Percentiles rank a stretch among this genome's conserved stretches.
Evolutionary conservation across 1,140 invertebrate genomes (phyloP).

Genomic region (Agrypnia vestita): DNA sequence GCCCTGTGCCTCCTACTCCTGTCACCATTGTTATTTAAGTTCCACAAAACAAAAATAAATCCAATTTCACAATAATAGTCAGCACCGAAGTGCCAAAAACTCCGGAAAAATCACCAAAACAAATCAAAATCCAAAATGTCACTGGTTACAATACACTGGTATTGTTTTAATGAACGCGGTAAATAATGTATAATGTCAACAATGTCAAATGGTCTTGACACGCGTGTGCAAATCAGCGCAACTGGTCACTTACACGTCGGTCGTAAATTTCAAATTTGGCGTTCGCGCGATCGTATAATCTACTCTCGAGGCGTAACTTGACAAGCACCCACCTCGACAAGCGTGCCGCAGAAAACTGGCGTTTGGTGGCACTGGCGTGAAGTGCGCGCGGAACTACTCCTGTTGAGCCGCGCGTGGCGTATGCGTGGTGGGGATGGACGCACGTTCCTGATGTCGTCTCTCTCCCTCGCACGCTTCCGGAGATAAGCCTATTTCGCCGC

Average conservation of each 20-base stretch:
- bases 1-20: slow-evolving; percentile 51
- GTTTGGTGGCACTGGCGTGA: background rate
- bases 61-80: background rate
- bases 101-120: slow-evolving; percentile 14
- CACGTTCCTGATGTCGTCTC: slow-evolving; percentile 30
- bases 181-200: background rate
- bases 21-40: slow-evolving; percentile 56
- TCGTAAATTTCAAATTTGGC: background rate
- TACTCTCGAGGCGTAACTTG: background rate
- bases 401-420: slow-evolving; percentile 30
- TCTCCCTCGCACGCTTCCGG: slow-evolving; percentile 7
- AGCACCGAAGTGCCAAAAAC: background rate
- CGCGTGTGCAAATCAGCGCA: too few relatives aligned
- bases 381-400: background rate
- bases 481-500: slow-evolving; percentile 21
- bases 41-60: slow-evolving; percentile 19
- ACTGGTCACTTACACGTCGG: too few relatives aligned
- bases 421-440: slow-evolving; percentile 35
- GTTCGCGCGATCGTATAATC: slow-evolving; percentile 7
- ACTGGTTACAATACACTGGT: background rate
- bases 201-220: too few relatives aligned
- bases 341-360: slow-evolving; percentile 29
- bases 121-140: slow-evolving; percentile 12
- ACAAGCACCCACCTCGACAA: background rate
- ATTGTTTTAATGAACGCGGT: too few relatives aligned